These are phyloP conservation scores for Gonioctena quinquepunctata DNA, from an alignment of 1,140 invertebrate genomes.

Conservation along the genomic window DNA sequence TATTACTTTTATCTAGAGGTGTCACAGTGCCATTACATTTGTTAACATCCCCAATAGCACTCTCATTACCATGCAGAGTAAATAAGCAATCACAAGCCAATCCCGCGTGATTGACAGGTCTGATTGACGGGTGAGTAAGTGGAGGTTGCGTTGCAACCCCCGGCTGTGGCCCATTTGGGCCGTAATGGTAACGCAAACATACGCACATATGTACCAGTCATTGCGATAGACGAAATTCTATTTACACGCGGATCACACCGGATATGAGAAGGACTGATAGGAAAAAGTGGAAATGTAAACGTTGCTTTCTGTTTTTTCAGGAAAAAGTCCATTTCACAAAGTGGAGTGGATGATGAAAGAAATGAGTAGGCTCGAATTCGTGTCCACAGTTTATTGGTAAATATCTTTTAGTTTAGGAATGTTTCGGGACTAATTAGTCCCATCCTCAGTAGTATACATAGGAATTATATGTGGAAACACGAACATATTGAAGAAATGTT, in stretches of 20 bases:
- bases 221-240: background rate
- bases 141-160: slow-evolving; percentile 31
- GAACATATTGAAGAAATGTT: too few relatives aligned
- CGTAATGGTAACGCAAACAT: slow-evolving; percentile 45
- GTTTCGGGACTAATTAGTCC: too few relatives aligned
- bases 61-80: slow-evolving; percentile 28
- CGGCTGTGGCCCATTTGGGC: slow-evolving; percentile 36
- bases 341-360: too few relatives aligned
- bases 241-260: background rate
- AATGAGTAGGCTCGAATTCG: too few relatives aligned
- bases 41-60: slow-evolving; percentile 24
- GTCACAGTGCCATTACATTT: slow-evolving; percentile 12
- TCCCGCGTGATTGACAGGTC: slow-evolving; percentile 27
- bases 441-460: too few relatives aligned
- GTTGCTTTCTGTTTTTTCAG: too few relatives aligned
- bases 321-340: too few relatives aligned
- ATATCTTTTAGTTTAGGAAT: too few relatives aligned
- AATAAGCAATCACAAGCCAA: slow-evolving; percentile 37
- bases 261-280: too few relatives aligned
- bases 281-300: too few relatives aligned
- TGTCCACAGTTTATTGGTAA: too few relatives aligned
- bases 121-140: slow-evolving; percentile 41
- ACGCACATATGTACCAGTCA: slow-evolving; percentile 33
- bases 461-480: too few relatives aligned
- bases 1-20: slow-evolving; percentile 14